Evolutionary conservation across 2,888 invertebrate species (phyloP).

Genomic region (Cephus pygmeus): DNA sequence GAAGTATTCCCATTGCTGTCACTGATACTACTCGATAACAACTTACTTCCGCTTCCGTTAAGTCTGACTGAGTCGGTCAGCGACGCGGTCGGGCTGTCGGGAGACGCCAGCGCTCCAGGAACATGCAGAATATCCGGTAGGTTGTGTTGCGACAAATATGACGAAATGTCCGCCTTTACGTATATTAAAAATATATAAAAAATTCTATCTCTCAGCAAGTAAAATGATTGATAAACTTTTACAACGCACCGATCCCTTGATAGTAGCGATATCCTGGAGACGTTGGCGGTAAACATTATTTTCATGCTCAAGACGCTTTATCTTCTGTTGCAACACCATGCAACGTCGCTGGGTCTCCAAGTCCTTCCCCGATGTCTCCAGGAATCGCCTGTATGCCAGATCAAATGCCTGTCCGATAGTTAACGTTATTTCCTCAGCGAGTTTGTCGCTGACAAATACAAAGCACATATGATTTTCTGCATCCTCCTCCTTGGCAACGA

Average conservation of each 20-base stretch:
- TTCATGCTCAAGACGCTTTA: conserved; percentile 88
- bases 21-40: conserved; percentile 39
- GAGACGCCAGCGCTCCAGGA: conserved; percentile 40
- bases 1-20: conserved; percentile 63
- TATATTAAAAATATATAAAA: neutral
- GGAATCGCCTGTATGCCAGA: conserved; percentile 93
- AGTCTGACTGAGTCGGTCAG: conserved; percentile 48
- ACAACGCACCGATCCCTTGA: conserved; percentile 66
- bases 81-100: conserved; percentile 32
- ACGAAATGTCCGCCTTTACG: conserved; percentile 65
- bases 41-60: conserved; percentile 50
- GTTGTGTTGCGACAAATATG: conserved; percentile 68
- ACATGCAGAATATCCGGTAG: conserved; percentile 68
- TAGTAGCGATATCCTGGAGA: conserved; percentile 74
- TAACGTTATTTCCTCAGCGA: conserved; percentile 96
- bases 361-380: conserved; percentile 92
- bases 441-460: conserved; percentile 96
- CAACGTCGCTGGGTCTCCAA: conserved; percentile 85
- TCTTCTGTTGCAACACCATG: conserved; percentile 84
- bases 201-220: neutral
- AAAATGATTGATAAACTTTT: neutral
- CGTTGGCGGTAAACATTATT: conserved; percentile 85
- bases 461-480: conserved; percentile 93
- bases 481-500: conserved; percentile 84
- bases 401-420: conserved; percentile 99